These are phyloP conservation scores for Meloidogyne chitwoodi DNA, from an alignment of 1,140 invertebrate genomes.

Conservation along the genomic window DNA sequence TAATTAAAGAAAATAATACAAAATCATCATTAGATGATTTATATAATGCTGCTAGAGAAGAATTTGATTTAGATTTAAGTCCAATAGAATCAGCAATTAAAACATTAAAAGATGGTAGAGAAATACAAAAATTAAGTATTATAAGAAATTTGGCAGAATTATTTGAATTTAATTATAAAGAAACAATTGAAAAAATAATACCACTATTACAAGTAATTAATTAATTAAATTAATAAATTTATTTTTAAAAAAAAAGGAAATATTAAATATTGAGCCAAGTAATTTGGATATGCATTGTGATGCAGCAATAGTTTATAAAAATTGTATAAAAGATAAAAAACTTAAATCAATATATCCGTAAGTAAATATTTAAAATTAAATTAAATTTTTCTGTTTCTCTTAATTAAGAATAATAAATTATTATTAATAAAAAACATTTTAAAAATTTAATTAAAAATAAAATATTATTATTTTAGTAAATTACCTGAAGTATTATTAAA, in stretches of 20 bases:
- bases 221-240: not conserved
- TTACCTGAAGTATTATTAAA: conserved; percentile 18
- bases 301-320: conserved; percentile 31
- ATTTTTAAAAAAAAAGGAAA: conserved; percentile 14
- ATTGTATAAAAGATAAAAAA: conserved; percentile 33
- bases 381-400: not conserved
- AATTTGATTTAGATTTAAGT: conserved; percentile 25
- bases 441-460: not conserved
- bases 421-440: no score
- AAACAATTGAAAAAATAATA: conserved; percentile 16
- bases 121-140: conserved; percentile 28
- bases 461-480: conserved; percentile 19
- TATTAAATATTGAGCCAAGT: conserved; percentile 22
- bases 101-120: conserved; percentile 28
- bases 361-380: not conserved
- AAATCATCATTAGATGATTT: conserved; percentile 25
- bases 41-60: conserved; percentile 29
- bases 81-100: conserved; percentile 27
- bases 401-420: no score
- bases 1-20: conserved; percentile 3
- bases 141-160: conserved; percentile 30
- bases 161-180: conserved; percentile 17
- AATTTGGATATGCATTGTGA: conserved; percentile 38
- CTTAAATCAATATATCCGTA: conserved; percentile 17
- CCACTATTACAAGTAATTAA: conserved; percentile 22